Evolutionary conservation across 2,113 vertebrate genomes (phyloP), one percentile per base, ranked within the genome.

Genomic region (Loxodonta africana): DNA sequence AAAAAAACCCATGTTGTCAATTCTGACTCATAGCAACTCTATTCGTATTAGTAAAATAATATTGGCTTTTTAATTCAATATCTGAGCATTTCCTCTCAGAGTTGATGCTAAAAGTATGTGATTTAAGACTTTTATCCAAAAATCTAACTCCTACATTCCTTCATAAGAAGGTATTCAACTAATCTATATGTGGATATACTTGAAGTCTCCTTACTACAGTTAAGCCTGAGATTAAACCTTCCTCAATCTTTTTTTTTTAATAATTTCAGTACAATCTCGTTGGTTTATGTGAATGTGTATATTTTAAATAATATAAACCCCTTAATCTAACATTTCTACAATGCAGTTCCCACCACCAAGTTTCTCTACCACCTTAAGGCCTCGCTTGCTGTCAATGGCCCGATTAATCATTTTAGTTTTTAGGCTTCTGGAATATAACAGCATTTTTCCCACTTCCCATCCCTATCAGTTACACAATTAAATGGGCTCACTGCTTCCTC

Each of bases 81-180:
- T 26, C 51, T 92, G 46, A 81, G 53, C n/a, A 25, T 48, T 90
- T 95, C n/a, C 63, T 89, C 7, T 62, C 44, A 76, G n/a, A 53
- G 28, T 20, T 57, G 5, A 69, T 80, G 18, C 74, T 88, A 84
- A 93, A 95, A 90, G 3, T 26, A 26, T 46, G 37, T 82, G 80
- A 94, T 28, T 96, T 28, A 30, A 30, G 33, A 33, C n/a, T 77
- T 62, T 80, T 81, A 80, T 51, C 33, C 51, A 69, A 92, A 94
- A 96, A 81, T n/a, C 71, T 71, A 88, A 62, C 26, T 48, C 73
- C 21, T 73, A 33, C 60, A 60, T 84, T 89, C 95, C 60, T 96
- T 95, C 71, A 93, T 88, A 90, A 94, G 94, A 95, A 86, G n/a
- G 6, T 71, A 88, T n/a, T 63, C 60, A 83, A 65, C 51, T 77